Evolutionary conservation across 2,797 vertebrate species (phyloP).

Genomic region (Poeciliopsis gracilis): DNA sequence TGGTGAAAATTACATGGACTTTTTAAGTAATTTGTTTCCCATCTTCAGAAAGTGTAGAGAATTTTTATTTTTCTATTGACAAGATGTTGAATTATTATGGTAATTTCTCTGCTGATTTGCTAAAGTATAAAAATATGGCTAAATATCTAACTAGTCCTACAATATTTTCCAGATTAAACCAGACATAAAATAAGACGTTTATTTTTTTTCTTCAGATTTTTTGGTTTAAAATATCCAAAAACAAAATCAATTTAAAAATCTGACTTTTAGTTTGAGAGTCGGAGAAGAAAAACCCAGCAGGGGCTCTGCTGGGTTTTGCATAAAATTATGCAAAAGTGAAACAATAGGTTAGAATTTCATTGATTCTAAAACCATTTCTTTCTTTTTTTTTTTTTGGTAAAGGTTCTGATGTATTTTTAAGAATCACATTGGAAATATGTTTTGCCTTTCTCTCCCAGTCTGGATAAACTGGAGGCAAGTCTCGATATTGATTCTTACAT

Average conservation of each 20-base stretch:
- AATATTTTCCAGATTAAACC: conserved; percentile 1
- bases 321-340: background rate
- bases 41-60: conserved; percentile 9
- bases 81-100: conserved; percentile 21
- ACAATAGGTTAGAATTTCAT: background rate
- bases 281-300: background rate
- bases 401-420: background rate
- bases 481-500: background rate
- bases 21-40: conserved; percentile 6
- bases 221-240: background rate
- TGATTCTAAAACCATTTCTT: background rate
- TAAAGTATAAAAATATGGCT: conserved; percentile 6
- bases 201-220: background rate
- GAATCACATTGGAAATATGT: background rate
- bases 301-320: background rate
- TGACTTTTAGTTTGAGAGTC: background rate
- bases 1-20: conserved; percentile 16
- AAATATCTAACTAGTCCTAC: background rate
- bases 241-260: background rate
- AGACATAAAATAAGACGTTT: background rate
- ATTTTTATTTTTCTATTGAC: conserved; percentile 15
- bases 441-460: background rate
- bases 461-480: background rate
- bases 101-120: conserved; percentile 24
- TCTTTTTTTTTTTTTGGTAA: background rate